Evolutionary conservation across 2,888 invertebrate species (phyloP).

Genomic region (Athalia circularis): DNA sequence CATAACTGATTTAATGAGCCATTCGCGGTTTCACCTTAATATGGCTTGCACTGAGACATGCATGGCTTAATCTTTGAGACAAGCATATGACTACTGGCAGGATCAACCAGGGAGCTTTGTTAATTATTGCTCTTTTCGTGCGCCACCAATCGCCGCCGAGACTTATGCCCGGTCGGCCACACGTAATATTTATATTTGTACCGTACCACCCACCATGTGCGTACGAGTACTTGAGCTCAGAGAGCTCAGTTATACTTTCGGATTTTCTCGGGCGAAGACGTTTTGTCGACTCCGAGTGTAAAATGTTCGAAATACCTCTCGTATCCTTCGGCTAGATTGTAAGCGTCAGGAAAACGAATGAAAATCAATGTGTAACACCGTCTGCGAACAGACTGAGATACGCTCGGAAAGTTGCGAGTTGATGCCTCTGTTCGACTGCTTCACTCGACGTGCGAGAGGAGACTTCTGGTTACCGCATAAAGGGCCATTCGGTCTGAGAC

Average conservation of each 20-base stretch:
- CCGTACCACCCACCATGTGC: neutral
- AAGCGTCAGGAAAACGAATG: too few species aligned
- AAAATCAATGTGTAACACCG: too few species aligned
- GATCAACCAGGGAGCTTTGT: conserved; percentile 72
- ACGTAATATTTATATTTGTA: neutral
- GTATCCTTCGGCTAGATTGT: too few species aligned
- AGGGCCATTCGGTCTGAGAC: too few species aligned
- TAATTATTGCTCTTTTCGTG: too few species aligned
- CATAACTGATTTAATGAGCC: conserved; percentile 80
- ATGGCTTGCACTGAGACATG: conserved; percentile 80
- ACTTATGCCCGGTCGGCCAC: neutral
- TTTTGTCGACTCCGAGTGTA: too few species aligned
- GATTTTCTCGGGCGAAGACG: conserved; percentile 50
- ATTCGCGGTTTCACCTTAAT: conserved; percentile 78
- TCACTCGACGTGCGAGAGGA: too few species aligned
- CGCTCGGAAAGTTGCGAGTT: too few species aligned
- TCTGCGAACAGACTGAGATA: too few species aligned
- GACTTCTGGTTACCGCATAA: too few species aligned
- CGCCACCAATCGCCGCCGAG: neutral
- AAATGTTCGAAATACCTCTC: too few species aligned
- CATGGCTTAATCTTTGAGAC: conserved; percentile 83
- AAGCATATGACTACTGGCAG: conserved; percentile 81
- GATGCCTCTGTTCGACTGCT: too few species aligned
- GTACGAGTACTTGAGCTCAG: neutral
- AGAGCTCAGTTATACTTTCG: conserved; percentile 34